Conservation (phyloP, 1,140 invertebrate genomes). For the Gryon sp. region DNA sequence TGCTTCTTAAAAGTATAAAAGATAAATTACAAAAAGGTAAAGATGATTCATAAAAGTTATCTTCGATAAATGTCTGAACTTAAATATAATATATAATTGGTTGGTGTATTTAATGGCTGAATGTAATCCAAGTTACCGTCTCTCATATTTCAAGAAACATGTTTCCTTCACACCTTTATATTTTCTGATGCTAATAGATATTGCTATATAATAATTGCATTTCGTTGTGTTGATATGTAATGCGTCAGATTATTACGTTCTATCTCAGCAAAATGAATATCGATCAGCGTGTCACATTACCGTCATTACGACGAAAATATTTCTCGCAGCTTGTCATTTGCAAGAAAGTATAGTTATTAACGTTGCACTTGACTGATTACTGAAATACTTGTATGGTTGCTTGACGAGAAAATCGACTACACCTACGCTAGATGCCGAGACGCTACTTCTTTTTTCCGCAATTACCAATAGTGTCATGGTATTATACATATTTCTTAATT, state of each 20-base stretch:
- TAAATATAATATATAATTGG: constrained; percentile 6
- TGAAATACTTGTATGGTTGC: constrained; percentile 47
- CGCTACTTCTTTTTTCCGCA: constrained; percentile 13
- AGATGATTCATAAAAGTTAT: not conserved
- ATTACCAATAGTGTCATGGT: no score
- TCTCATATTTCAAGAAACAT: constrained; percentile 33
- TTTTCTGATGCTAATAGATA: constrained; percentile 42
- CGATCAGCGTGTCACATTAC: constrained; percentile 48
- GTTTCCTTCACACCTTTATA: constrained; percentile 42
- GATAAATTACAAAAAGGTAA: not conserved
- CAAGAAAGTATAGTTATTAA: constrained; percentile 51
- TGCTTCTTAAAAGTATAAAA: not conserved
- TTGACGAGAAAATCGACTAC: constrained; percentile 51
- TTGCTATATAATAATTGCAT: constrained; percentile 41
- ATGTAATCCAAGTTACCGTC: constrained; percentile 20
- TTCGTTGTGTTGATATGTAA: constrained; percentile 38
- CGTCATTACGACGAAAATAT: constrained; percentile 50
- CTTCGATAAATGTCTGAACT: not conserved
- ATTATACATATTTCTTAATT: no score
- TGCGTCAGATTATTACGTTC: constrained; percentile 47
- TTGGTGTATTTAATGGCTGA: constrained; percentile 10
- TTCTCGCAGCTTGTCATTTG: constrained; percentile 35
- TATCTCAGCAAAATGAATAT: constrained; percentile 46
- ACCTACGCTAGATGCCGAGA: constrained; percentile 17
- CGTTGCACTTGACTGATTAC: constrained; percentile 59